Evolutionary conservation across 2,113 vertebrate species (phyloP), one percentile per base, ranked within the genome.

Genomic region (Atractosteus spatula): DNA sequence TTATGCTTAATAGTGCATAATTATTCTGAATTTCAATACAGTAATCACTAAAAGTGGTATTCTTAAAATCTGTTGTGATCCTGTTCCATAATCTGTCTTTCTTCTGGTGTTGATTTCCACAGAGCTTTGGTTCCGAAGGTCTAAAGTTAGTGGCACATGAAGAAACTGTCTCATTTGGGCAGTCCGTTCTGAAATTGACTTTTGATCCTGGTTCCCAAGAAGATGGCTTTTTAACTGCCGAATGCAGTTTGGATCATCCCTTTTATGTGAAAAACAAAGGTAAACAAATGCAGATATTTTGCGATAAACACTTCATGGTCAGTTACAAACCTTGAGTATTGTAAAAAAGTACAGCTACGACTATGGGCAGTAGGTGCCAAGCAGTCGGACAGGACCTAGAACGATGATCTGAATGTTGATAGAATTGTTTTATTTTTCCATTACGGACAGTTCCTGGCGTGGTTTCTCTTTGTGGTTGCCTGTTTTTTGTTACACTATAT

Each of bases 181-280:
- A 97, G 86, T 97, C 96, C 68, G 93, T 95, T 75, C 90, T 99
- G 74, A 98, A 99, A 78, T 81, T 99, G 86, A 98, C 95, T 77
- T 99, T 99, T 92, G 97, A 99, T 83, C 95, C 95, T 11, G 96
- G 96, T 84, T 98, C 95, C 83, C 84, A 90, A 29, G 94, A 95
- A 80, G 89, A 95, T 66, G 92, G 94, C 41, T 88, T 93, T 84
- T 89, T 99, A 76, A 96, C 95, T 0, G 95, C 96, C 4, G 97
- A 99, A 83, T 99, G 97, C 90, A 92, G 94, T 83, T 81, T 97
- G 42, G 97, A 96, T 87, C 97, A 99, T 78, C 97, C 97, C 66
- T 99, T 98, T 85, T 99, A 96, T 87, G 96, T 98, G 77, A 98
- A 95, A 93, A 96, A 93, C 84, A 99, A 99, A 97, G 97, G 97